Percentiles rank a stretch among this genome's conserved stretches.
phyloP scores from a whole-genome alignment of 2,797 vertebrate genomes.

The Lateolabrax maculatus region DNA sequence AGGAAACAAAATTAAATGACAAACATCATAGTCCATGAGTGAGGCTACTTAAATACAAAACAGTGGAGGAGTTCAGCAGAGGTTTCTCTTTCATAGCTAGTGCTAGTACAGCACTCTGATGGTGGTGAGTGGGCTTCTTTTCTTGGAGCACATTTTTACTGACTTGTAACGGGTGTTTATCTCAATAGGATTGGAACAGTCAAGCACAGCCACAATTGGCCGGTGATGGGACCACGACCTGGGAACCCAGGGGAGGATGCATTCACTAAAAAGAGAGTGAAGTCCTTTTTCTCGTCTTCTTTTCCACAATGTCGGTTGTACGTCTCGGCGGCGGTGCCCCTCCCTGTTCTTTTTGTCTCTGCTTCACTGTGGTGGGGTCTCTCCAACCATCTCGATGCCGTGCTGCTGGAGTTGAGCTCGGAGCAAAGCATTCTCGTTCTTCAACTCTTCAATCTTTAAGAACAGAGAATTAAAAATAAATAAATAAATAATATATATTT shows the following conservation, averaged over 20 bases:
- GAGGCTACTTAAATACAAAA: slow-evolving; percentile 77
- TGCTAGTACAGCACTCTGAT: slow-evolving; percentile 58
- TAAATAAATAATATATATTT: no score
- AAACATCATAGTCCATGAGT: slow-evolving; percentile 68
- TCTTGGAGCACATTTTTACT: slow-evolving; percentile 66
- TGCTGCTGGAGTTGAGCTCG: slow-evolving; percentile 90
- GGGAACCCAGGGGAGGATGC: slow-evolving; percentile 62
- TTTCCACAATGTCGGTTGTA: slow-evolving; percentile 28
- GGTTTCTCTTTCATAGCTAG: slow-evolving; percentile 47
- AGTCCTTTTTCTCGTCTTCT: slow-evolving; percentile 51
- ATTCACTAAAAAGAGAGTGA: slow-evolving; percentile 62
- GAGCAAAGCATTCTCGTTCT: slow-evolving; percentile 91
- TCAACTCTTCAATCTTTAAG: slow-evolving; percentile 91
- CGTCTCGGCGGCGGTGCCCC: slow-evolving; percentile 51
- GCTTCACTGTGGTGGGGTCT: slow-evolving; percentile 85
- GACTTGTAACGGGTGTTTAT: slow-evolving; percentile 63
- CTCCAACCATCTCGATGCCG: slow-evolving; percentile 87
- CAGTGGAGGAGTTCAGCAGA: slow-evolving; percentile 61
- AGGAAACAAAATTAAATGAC: slow-evolving; percentile 46
- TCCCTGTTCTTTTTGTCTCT: slow-evolving; percentile 19
- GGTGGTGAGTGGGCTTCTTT: slow-evolving; percentile 58
- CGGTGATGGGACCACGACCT: slow-evolving; percentile 55
- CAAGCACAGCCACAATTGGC: slow-evolving; percentile 66
- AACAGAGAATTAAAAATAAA: slow-evolving; percentile 26
- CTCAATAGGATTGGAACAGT: slow-evolving; percentile 71